phyloP scores from a whole-genome alignment of 2,888 invertebrate genomes.

The Harpalus rufipes region DNA sequence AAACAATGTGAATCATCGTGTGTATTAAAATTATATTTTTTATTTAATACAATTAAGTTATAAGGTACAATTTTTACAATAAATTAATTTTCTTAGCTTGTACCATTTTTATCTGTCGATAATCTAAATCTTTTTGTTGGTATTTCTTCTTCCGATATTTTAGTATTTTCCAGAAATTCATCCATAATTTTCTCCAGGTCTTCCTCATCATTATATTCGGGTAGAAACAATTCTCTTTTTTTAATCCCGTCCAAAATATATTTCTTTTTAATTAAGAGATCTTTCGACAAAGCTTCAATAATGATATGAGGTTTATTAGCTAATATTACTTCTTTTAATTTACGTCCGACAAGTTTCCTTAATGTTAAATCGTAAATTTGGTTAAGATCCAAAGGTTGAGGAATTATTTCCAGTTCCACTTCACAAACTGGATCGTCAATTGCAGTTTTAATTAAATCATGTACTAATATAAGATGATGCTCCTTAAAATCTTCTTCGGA shows the following conservation, averaged over 20 bases:
- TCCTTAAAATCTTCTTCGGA: slow-evolving; percentile 19
- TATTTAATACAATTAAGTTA: no score
- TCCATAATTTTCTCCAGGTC: slow-evolving; percentile 10
- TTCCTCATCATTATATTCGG: slow-evolving; percentile 13
- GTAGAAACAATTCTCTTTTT: slow-evolving; percentile 45
- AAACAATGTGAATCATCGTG: no score
- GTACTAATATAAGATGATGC: slow-evolving; percentile 8
- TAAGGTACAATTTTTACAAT: no score
- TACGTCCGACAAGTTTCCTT: slow-evolving; percentile 31
- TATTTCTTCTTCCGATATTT: background rate
- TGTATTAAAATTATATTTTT: no score
- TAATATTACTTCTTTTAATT: slow-evolving; percentile 21
- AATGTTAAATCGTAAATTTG: slow-evolving; percentile 49
- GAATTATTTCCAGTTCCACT: background rate
- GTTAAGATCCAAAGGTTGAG: background rate
- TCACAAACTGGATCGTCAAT: slow-evolving; percentile 30
- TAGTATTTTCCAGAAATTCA: slow-evolving; percentile 3
- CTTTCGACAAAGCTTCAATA: slow-evolving; percentile 28
- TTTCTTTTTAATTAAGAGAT: slow-evolving; percentile 39
- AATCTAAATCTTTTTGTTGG: slow-evolving; percentile 14
- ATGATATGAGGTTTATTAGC: background rate
- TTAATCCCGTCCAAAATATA: slow-evolving; percentile 23
- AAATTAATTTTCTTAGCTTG: no score
- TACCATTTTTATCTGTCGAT: background rate
- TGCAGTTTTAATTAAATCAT: slow-evolving; percentile 22